Evolutionary conservation across 2,888 invertebrate genomes (phyloP).

Genomic region (Eupithecia pulchellata): DNA sequence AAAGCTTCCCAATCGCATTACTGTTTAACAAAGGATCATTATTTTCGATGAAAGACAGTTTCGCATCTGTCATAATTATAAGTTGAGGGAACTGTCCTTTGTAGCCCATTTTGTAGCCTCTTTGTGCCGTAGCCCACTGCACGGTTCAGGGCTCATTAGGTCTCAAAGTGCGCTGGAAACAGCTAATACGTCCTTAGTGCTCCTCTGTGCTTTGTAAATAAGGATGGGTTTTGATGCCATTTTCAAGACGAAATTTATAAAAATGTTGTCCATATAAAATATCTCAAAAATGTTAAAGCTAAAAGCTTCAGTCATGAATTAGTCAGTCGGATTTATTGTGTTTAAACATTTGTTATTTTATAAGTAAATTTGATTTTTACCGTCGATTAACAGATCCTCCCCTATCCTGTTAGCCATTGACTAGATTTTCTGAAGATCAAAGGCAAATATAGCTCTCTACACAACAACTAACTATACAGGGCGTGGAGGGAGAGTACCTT

Average conservation of each 20-base stretch:
- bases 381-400: no score
- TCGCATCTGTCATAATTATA: background rate
- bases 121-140: conserved; percentile 12
- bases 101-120: conserved; percentile 14
- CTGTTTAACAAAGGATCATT: background rate
- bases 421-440: no score
- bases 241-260: background rate
- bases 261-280: background rate
- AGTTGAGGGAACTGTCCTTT: conserved; percentile 9
- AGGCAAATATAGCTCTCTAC: no score
- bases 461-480: no score
- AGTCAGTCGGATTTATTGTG: background rate
- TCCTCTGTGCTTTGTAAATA: conserved; percentile 11
- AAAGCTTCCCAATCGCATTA: background rate
- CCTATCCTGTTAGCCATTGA: no score
- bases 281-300: background rate
- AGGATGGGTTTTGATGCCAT: conserved; percentile 10
- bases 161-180: conserved; percentile 22
- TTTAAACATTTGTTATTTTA: no score
- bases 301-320: background rate
- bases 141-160: conserved; percentile 27
- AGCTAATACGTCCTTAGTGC: conserved; percentile 30
- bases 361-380: no score
- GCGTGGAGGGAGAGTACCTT: no score
- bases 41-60: conserved; percentile 1